Evolutionary conservation across 37 sponge, comb jelly and placozoan genomes (phyloP), one percentile per base, ranked within the genome.

Genomic region (Haliclona indistincta): DNA sequence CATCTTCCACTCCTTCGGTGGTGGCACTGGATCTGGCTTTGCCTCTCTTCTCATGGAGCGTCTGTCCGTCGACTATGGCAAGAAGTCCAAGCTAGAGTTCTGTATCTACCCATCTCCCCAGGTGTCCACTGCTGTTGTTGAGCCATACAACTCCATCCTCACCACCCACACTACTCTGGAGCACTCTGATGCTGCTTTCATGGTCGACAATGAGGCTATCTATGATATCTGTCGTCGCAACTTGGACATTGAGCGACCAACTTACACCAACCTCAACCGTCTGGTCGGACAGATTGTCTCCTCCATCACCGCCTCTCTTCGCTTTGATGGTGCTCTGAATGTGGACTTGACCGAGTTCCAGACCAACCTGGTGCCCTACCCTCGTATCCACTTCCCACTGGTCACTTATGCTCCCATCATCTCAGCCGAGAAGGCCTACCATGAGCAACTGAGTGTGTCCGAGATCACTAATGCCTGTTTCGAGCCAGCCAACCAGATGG

Each of bases 201-300:
- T 96, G 97, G 90, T 93, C 7, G 97, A 96, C 79, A 96, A 96
- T 64, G 97, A 96, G 76, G 93, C 97, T 39, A 93, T 87, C 65
- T 96, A 89, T 63, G 93, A 96, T 55, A 93, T 96, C 73, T 96
- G 97, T 49, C 79, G 84, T 11, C 71, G 85, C 26, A 96, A 93
- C 71, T 70, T 96, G 43, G 91, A 86, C 73, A 87, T 96, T 41
- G 86, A 96, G 75, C 75, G 86, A 43, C 86, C 86, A 3, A 80
- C 78, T 33, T 84, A 90, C 74, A 85, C 82, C 61, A 84, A 90
- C 68, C 91, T 90, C 43, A 84, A 88, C 83, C 77, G 86, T 63
- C 75, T 93, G 54, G 80, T 87, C 28, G 85, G 88, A 29, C 97
- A 96, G 73, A 80, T 93, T 49, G 93, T 96, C 20, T 93, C 97